Percentiles rank a stretch among this genome's conserved stretches.
These are phyloP conservation scores for Enchytraeus crypticus DNA, from an alignment of 2,888 invertebrate genomes.

Conservation along the genomic window DNA sequence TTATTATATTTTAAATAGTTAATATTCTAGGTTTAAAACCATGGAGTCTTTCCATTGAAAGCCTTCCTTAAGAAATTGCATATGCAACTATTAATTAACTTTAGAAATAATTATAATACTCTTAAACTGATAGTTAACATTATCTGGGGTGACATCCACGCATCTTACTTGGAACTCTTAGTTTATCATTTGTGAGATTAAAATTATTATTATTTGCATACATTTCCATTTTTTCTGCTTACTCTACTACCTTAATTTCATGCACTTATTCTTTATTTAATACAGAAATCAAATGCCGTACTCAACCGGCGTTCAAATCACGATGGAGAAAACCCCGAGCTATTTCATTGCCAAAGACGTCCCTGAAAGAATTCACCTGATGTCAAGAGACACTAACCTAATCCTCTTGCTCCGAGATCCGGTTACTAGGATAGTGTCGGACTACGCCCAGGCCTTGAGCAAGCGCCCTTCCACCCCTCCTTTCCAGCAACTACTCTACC, in stretches of 20 bases:
- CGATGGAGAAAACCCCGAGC: constrained; percentile 93
- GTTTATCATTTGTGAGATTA: too few species aligned
- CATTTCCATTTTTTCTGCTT: neutral
- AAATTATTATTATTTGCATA: too few species aligned
- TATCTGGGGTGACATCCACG: too few species aligned
- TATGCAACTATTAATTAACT: too few species aligned
- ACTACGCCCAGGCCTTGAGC: constrained; percentile 83
- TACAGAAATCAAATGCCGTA: constrained; percentile 79
- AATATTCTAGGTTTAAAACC: too few species aligned
- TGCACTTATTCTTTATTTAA: neutral
- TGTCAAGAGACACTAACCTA: constrained; percentile 81
- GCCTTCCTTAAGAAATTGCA: too few species aligned
- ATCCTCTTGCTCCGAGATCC: constrained; percentile 90
- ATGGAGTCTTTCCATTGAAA: too few species aligned
- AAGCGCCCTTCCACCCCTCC: constrained; percentile 22
- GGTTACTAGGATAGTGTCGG: constrained; percentile 86
- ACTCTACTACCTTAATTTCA: neutral
- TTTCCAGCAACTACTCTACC: constrained; percentile 47
- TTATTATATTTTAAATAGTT: too few species aligned
- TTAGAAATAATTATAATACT: too few species aligned
- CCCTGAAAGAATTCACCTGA: constrained; percentile 81
- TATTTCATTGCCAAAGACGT: constrained; percentile 95
- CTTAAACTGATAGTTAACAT: too few species aligned
- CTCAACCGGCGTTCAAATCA: constrained; percentile 80
- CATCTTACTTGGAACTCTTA: too few species aligned